Evolutionary conservation across 2,888 invertebrate species (phyloP), one percentile per base, ranked within the genome.

Genomic region (Nycteola revayana): DNA sequence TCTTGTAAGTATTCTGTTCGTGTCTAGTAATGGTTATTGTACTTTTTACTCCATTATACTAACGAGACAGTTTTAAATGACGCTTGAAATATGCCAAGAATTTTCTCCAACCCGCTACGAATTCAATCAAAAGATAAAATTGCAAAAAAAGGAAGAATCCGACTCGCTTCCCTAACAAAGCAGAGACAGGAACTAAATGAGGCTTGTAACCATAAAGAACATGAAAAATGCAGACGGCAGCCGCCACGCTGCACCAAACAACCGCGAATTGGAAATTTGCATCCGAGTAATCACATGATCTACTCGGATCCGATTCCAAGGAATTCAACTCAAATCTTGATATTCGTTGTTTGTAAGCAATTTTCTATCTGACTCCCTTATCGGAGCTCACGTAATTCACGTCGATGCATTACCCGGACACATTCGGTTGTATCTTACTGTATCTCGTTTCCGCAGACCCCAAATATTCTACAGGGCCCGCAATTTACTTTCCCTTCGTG

Each of bases 401-500:
- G 42, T 46, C 29, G 44, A 48, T 33, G 35, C 49, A 40, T 40
- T 36, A 37, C 33, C 9, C 20, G 25, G 34, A 32, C 27, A 28
- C 27, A 37, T 42, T 30, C 33, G 27, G 38, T 32, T 40, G 42
- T 49, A 40, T 41, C 28, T 28, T 34, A 25, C 30, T 36, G 45
- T 51, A 51, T 59, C 60, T 55, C 56, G 36, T 59, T 45, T 36
- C 30, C 29, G 35, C 42, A 48, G 38, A 47, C 48, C 49, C 59
- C 40, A 48, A 49, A 51, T 43, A 45, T 55, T 41, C 43, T 43
- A 41, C 52, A 49, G 49, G 35, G 50, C 42, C 45, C 50, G 58
- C 64, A 67, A 66, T 65, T 60, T 60, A 58, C 51, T 68, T 52
- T 59, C 54, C 60, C 59, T 58, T 49, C 62, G 49, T 46, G 60